phyloP scores from a whole-genome alignment of 2,113 vertebrate species.

The Pachypanchax playfairii region DNA sequence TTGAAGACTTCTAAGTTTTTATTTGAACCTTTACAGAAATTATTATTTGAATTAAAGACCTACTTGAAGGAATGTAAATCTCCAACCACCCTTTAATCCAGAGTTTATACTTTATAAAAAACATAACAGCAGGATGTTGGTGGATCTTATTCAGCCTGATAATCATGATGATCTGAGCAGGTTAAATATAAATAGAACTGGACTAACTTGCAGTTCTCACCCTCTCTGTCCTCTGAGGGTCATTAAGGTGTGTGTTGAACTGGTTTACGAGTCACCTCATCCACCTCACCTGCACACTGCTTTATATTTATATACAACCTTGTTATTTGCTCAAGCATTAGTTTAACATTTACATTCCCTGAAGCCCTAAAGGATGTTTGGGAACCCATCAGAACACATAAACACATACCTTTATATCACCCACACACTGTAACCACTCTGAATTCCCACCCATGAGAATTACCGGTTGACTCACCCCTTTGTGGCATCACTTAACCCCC shows the following conservation, averaged over 20 bases:
- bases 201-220: too few relatives aligned
- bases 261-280: too few relatives aligned
- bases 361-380: neutral
- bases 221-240: too few relatives aligned
- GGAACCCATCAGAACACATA: constrained; percentile 19
- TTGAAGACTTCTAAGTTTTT: neutral
- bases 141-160: too few relatives aligned
- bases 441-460: constrained; percentile 53
- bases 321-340: neutral
- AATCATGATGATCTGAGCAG: too few relatives aligned
- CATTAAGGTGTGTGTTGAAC: too few relatives aligned
- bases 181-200: too few relatives aligned
- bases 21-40: neutral
- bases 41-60: neutral
- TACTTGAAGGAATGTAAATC: neutral
- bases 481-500: constrained; percentile 54
- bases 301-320: too few relatives aligned
- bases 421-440: constrained; percentile 42
- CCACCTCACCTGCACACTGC: too few relatives aligned
- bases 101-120: too few relatives aligned
- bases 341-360: constrained; percentile 11
- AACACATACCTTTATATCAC: constrained; percentile 2
- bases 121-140: too few relatives aligned
- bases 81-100: too few relatives aligned
- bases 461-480: constrained; percentile 59